These are phyloP conservation scores for Plagodis pulveraria DNA, from an alignment of 2,888 invertebrate species.

Conservation along the genomic window DNA sequence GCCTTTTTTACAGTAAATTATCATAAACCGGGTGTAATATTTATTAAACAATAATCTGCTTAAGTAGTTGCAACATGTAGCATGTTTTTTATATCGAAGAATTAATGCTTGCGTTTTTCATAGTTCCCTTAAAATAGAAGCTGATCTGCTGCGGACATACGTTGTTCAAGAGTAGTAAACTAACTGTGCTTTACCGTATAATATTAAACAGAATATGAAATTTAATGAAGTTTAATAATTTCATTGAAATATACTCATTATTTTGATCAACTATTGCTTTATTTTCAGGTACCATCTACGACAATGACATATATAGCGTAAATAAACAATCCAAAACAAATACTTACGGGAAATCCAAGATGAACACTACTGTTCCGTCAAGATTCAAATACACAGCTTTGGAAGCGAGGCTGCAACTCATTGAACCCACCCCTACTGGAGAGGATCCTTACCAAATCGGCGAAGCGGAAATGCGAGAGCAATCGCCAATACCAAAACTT, in stretches of 20 bases:
- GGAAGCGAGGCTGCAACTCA: conserved; percentile 69
- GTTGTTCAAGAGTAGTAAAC: no score
- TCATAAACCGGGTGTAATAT: no score
- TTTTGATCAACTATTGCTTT: conserved; percentile 7
- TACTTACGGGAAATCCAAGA: conserved; percentile 63
- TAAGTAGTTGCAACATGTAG: no score
- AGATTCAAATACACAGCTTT: conserved; percentile 51
- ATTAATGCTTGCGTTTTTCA: no score
- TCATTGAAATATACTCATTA: background rate
- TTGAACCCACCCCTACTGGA: conserved; percentile 76
- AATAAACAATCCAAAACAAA: conserved; percentile 71
- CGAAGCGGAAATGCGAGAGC: conserved; percentile 76
- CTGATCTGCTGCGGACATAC: no score
- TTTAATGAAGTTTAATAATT: no score
- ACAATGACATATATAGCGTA: conserved; percentile 58
- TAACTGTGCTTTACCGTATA: no score
- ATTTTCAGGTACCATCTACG: conserved; percentile 57
- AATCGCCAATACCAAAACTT: conserved; percentile 77
- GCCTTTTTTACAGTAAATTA: no score
- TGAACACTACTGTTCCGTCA: background rate
- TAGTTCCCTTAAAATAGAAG: no score
- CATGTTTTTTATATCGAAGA: no score
- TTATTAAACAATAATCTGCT: no score
- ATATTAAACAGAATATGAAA: no score
- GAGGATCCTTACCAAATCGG: conserved; percentile 78